Percentiles rank a stretch among this genome's conserved stretches.
Conservation (phyloP, 2,888 invertebrate species). For the Thymelicus sylvestris region DNA sequence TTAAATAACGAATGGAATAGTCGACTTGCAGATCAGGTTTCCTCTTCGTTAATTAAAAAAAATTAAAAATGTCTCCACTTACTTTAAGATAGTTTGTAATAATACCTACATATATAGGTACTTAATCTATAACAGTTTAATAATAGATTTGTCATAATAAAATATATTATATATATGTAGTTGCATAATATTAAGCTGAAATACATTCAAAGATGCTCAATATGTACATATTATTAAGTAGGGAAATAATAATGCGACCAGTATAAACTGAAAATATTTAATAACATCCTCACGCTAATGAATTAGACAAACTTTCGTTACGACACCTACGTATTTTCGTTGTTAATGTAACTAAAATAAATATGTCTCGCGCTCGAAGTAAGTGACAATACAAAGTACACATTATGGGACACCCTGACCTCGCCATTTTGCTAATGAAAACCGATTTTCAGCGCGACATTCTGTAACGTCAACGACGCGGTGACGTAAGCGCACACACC, state of each 20-base stretch:
- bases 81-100: background rate
- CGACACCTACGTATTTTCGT: background rate
- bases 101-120: too few relatives aligned
- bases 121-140: too few relatives aligned
- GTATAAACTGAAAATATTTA: too few relatives aligned
- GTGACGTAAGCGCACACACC: slow-evolving; percentile 56
- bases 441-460: slow-evolving; percentile 63
- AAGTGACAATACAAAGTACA: slow-evolving; percentile 4
- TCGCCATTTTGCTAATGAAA: slow-evolving; percentile 59
- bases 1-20: slow-evolving; percentile 4
- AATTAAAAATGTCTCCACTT: background rate
- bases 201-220: too few relatives aligned
- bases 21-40: slow-evolving; percentile 5
- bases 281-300: too few relatives aligned
- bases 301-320: too few relatives aligned
- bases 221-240: too few relatives aligned
- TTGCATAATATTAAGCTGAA: too few relatives aligned
- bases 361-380: slow-evolving; percentile 14
- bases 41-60: background rate
- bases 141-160: too few relatives aligned
- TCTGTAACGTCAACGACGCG: slow-evolving; percentile 61
- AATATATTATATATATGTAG: too few relatives aligned
- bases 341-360: slow-evolving; percentile 2
- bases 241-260: too few relatives aligned
- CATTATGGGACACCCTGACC: slow-evolving; percentile 65